Base-by-base conservation (phyloP, 2,888 invertebrate species). In the Antitype chi region DNA sequence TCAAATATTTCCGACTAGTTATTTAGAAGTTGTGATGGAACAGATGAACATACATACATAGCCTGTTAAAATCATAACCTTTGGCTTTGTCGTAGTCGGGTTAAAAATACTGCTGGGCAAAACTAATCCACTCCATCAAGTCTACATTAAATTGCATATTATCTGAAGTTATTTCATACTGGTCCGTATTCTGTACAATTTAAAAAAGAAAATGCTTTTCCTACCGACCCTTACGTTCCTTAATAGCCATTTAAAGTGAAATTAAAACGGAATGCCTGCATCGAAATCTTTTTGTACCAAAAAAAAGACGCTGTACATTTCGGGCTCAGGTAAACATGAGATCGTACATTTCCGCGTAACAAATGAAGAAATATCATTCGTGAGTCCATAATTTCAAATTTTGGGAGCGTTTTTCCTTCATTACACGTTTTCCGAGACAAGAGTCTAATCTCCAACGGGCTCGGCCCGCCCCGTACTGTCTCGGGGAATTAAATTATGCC, bases 401-500 rank as follows among this genome's bases (percentile, higher is more conserved):
- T 94, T 88, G 87, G 87, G 89, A 90, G 87, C 91, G 89, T 93
- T 94, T 93, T 94, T 90, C 92, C 93, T 94, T 94, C 93, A 94
- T 96, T 95, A 94, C 93, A 91, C 92, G 91, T 93, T 94, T 93
- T 91, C 89, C 88, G 90, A 93, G 93, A 94, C 94, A 94, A 93
- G 92, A 93, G 90, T 89, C 92, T 95, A 95, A 96, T 95, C 95
- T 94, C 90, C 84, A 85, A 89, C 89, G 91, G 86, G 90, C 89
- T 86, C 88, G 84, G 86, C 82, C 83, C 90, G 90, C 92, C 57
- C 90, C 91, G 89, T 90, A 87, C 93, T 94, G 95, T 95, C 94
- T 93, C 91, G 74, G 80, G 47, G 93, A 96, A 96, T 96, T 94
- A 96, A 96, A 95, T 96, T 95, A 96, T 95, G 93, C 87, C 91